These are phyloP conservation scores for Helicoverpa zea DNA, from an alignment of 1,140 invertebrate genomes.

Conservation along the genomic window DNA sequence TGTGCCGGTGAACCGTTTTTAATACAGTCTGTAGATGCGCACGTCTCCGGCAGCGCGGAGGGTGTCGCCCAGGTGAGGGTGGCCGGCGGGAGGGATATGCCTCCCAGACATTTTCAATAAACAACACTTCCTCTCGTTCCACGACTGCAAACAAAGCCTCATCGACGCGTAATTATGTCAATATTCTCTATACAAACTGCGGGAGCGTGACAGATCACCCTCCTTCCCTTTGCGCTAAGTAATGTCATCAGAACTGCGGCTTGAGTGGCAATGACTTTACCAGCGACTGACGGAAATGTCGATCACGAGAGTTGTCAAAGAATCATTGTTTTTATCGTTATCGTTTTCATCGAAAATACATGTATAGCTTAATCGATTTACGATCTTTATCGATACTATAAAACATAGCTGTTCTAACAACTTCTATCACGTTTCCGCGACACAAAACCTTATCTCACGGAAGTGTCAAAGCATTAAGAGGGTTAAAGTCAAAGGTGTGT, in stretches of 20 bases:
- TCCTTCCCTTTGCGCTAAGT: slow-evolving; percentile 24
- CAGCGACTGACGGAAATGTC: neutral
- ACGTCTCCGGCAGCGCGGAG: neutral
- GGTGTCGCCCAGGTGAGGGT: slow-evolving; percentile 22
- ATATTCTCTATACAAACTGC: slow-evolving; percentile 51
- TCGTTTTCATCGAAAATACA: no score
- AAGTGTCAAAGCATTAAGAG: slow-evolving; percentile 15
- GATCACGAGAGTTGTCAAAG: neutral
- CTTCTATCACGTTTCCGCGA: neutral
- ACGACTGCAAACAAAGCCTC: slow-evolving; percentile 50
- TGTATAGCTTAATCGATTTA: no score
- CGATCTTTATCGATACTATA: no score
- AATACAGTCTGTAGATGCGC: slow-evolving; percentile 31
- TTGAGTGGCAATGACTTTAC: slow-evolving; percentile 18
- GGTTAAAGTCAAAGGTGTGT: slow-evolving; percentile 14
- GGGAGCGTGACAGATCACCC: slow-evolving; percentile 36
- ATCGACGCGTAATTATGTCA: slow-evolving; percentile 56
- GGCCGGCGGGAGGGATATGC: neutral
- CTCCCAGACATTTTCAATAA: slow-evolving; percentile 51
- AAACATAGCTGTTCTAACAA: neutral
- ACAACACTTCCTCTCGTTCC: slow-evolving; percentile 46
- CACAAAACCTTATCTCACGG: neutral
- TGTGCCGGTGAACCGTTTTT: slow-evolving; percentile 38
- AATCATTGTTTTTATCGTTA: neutral
- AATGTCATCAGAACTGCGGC: slow-evolving; percentile 13